Percentiles rank a stretch among this genome's conserved stretches.
Evolutionary conservation across 30 jellyfish, hydroid and myxozoan genomes (phyloP).

Genomic region (Aurelia coerulea): DNA sequence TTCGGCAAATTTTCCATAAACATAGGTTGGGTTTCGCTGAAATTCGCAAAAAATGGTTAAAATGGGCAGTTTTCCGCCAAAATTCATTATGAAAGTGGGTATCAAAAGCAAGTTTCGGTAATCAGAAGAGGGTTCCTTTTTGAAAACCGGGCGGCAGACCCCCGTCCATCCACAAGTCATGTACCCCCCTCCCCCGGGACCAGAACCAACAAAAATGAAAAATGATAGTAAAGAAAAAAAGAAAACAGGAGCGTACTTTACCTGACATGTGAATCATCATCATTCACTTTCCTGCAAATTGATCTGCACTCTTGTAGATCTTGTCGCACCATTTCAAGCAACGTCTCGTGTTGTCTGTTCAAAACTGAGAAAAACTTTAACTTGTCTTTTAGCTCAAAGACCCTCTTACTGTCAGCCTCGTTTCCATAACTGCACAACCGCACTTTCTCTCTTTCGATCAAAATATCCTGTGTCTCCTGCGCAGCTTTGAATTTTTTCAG

Average conservation of each 20-base stretch:
- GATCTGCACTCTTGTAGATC: conserved; percentile 71
- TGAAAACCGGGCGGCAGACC: too few species aligned
- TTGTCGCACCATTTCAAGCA: conserved; percentile 71
- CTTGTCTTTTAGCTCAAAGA: conserved; percentile 24
- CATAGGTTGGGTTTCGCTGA: too few species aligned
- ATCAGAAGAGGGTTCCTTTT: too few species aligned
- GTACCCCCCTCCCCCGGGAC: too few species aligned
- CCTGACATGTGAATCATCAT: conserved; percentile 57
- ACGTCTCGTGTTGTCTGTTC: conserved; percentile 55
- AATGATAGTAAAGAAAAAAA: too few species aligned
- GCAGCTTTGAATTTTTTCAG: conserved; percentile 48
- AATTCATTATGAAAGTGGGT: too few species aligned
- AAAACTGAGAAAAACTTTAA: conserved; percentile 49
- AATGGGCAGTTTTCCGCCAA: too few species aligned
- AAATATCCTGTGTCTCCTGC: conserved; percentile 65
- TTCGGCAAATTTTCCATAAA: too few species aligned
- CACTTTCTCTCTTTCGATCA: conserved; percentile 58
- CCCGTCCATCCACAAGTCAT: too few species aligned
- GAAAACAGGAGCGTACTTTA: not conserved
- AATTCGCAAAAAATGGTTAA: too few species aligned
- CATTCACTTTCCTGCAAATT: conserved; percentile 17
- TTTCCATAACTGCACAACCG: conserved; percentile 20
- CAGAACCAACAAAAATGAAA: too few species aligned
- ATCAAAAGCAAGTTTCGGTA: too few species aligned
- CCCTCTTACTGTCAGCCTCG: conserved; percentile 7